Percentiles rank a stretch among this genome's conserved stretches.
Evolutionary conservation across 2,888 invertebrate species (phyloP).

Genomic region (Sicus ferrugineus): DNA sequence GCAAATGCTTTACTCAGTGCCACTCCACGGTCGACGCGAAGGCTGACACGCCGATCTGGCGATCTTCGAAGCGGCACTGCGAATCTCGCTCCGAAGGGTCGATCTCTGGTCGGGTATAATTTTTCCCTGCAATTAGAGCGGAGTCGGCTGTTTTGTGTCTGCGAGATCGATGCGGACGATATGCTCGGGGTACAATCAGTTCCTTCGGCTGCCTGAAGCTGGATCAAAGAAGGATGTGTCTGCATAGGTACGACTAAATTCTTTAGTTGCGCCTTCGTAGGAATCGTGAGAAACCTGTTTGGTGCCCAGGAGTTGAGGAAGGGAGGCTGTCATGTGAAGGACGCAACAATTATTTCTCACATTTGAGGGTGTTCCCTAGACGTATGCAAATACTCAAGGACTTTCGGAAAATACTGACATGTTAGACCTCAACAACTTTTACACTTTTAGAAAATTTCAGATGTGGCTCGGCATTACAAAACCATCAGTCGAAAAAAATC

Average conservation of each 20-base stretch:
- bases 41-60: neutral
- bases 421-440: no score
- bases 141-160: neutral
- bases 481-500: no score
- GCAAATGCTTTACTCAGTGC: constrained; percentile 6
- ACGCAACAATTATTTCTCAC: no score
- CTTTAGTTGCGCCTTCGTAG: constrained; percentile 1
- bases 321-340: no score
- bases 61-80: neutral
- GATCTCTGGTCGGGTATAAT: constrained; percentile 5
- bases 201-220: no score
- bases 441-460: no score
- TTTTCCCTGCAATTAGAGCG: constrained; percentile 28
- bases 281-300: constrained; percentile 34
- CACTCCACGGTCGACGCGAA: neutral
- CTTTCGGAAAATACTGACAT: neutral
- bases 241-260: no score
- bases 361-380: neutral
- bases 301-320: neutral
- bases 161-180: constrained; percentile 20
- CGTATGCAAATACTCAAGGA: neutral
- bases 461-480: no score
- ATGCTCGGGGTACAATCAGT: neutral
- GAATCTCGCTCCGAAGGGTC: constrained; percentile 15
- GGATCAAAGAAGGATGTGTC: neutral